A percentile compares a stretch with the other conserved stretches of the same genome.
These are phyloP conservation scores for Rhingia rostrata DNA, from an alignment of 2,888 invertebrate species.

Conservation along the genomic window DNA sequence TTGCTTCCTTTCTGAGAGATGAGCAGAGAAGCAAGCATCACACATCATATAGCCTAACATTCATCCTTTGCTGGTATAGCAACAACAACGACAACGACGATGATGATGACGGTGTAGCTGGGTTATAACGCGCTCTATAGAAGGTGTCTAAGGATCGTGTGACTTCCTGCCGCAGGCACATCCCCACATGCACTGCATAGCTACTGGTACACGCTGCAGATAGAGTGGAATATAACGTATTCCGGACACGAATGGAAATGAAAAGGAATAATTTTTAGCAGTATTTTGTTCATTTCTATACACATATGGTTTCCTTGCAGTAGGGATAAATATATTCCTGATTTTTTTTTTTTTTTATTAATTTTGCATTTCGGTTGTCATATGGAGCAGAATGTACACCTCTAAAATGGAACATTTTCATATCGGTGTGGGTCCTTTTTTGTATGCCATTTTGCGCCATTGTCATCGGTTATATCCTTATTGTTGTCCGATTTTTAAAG, in stretches of 20 bases:
- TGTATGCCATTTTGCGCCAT: conserved; percentile 65
- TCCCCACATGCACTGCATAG: conserved; percentile 55
- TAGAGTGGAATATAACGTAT: conserved; percentile 42
- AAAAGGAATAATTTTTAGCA: conserved; percentile 72
- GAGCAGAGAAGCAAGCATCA: conserved; percentile 40
- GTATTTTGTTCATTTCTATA: conserved; percentile 60
- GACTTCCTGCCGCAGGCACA: conserved; percentile 73
- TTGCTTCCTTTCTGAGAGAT: conserved; percentile 9
- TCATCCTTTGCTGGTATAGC: conserved; percentile 27
- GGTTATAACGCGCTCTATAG: conserved; percentile 15
- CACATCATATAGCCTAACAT: conserved; percentile 34
- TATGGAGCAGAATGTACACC: conserved; percentile 29
- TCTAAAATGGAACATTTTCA: conserved; percentile 48
- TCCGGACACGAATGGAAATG: conserved; percentile 70
- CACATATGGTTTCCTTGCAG: conserved; percentile 24
- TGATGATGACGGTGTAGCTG: not conserved
- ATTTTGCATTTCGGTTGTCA: conserved; percentile 48
- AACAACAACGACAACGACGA: conserved; percentile 3
- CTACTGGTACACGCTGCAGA: conserved; percentile 2
- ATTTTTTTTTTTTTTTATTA: conserved; percentile 8
- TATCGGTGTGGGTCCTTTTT: conserved; percentile 35
- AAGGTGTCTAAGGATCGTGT: conserved; percentile 74
- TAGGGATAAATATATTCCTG: conserved; percentile 8
- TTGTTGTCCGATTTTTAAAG: conserved; percentile 69
- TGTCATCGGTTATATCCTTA: conserved; percentile 66